These are phyloP conservation scores for Dermatemys mawii DNA, from an alignment of 2,113 vertebrate species.

Conservation along the genomic window DNA sequence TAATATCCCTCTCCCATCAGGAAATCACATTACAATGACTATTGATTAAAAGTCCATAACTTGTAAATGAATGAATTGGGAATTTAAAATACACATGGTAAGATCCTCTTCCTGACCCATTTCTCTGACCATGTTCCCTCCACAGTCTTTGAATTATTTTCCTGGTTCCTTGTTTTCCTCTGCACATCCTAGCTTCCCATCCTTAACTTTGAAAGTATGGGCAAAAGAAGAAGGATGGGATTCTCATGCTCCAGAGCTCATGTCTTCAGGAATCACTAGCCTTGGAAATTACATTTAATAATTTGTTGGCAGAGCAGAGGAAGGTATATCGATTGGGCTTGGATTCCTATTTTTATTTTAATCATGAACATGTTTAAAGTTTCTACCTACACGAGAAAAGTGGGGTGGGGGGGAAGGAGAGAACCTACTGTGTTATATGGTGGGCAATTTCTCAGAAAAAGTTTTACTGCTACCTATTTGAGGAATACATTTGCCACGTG, in stretches of 20 bases:
- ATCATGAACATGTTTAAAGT: background rate
- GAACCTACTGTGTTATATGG: background rate
- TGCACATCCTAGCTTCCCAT: too few relatives aligned
- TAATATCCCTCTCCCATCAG: accelerated
- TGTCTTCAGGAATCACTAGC: background rate
- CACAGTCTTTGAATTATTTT: too few relatives aligned
- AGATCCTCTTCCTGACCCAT: background rate
- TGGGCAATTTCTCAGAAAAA: background rate
- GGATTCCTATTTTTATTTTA: background rate
- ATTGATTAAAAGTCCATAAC: background rate
- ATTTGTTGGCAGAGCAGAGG: background rate
- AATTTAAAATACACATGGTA: background rate
- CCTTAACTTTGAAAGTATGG: too few relatives aligned
- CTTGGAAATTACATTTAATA: background rate
- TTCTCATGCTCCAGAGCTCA: background rate
- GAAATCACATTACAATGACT: background rate
- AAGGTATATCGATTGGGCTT: background rate
- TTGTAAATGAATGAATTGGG: background rate
- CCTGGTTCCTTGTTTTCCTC: too few relatives aligned
- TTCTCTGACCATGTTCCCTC: too few relatives aligned
- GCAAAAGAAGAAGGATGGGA: accelerated
- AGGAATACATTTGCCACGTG: background rate
- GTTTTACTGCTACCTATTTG: background rate
- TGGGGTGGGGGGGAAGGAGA: too few relatives aligned
- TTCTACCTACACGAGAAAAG: background rate